These are phyloP conservation scores for Catalaphyllia jardinei DNA, from an alignment of 64 coral and sea anemone genomes.

Conservation along the genomic window DNA sequence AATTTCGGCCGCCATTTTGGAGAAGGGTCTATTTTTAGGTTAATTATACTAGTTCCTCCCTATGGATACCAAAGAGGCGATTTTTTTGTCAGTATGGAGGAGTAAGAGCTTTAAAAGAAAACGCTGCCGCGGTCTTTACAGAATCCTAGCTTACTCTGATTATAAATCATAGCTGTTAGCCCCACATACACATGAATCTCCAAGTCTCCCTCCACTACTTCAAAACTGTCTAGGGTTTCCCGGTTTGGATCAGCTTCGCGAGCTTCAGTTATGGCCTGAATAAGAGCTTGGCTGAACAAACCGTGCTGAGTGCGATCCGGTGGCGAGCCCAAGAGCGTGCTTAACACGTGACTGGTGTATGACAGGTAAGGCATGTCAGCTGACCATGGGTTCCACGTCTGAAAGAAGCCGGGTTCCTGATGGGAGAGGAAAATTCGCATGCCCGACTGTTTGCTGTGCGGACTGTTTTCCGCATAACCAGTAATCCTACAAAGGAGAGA, in stretches of 20 bases:
- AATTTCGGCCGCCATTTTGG: no score
- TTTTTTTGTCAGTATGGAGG: not conserved
- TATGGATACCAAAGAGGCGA: not conserved
- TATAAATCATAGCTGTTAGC: conserved; percentile 75
- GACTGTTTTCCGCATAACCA: conserved; percentile 81
- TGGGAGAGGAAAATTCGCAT: conserved; percentile 67
- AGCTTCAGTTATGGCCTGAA: conserved; percentile 68
- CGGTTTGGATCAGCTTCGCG: conserved; percentile 20
- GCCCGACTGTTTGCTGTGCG: conserved; percentile 62
- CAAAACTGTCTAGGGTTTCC: conserved; percentile 44
- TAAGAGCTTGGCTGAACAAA: conserved; percentile 56
- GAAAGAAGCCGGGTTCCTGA: conserved; percentile 65
- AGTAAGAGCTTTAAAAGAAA: conserved; percentile 51
- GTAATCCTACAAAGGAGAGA: conserved; percentile 73
- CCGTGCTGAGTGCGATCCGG: conserved; percentile 36
- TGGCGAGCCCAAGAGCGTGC: conserved; percentile 19
- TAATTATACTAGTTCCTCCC: no score
- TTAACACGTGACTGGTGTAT: conserved; percentile 45
- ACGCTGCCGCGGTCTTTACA: conserved; percentile 87
- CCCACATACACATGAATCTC: conserved; percentile 79
- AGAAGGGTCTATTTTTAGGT: no score
- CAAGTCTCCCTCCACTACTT: conserved; percentile 83
- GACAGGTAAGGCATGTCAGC: conserved; percentile 79
- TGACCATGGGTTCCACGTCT: conserved; percentile 88
- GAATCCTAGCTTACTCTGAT: conserved; percentile 93